Conservation (phyloP, 2,113 vertebrate genomes). For the Egretta garzetta region DNA sequence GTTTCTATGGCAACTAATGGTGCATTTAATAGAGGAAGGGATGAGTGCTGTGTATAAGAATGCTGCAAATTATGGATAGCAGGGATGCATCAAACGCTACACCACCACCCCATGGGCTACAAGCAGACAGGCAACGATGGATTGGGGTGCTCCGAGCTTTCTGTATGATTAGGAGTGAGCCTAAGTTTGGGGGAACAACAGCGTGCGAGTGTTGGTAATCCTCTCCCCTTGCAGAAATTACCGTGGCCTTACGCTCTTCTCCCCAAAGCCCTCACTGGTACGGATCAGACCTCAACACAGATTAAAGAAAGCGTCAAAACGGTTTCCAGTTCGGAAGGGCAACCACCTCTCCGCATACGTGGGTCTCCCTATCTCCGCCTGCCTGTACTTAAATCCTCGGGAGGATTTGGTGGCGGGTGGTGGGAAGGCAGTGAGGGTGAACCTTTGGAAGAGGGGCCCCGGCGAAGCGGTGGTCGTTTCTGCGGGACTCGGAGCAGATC, state of each 20-base stretch:
- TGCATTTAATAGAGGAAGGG: neutral
- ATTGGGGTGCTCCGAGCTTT: neutral
- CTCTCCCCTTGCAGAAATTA: neutral
- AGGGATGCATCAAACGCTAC: neutral
- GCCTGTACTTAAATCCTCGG: neutral
- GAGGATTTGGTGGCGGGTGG: accelerated
- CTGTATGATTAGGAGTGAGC: accelerated
- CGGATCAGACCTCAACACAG: neutral
- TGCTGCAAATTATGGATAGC: neutral
- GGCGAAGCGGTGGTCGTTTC: neutral
- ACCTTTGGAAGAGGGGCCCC: neutral
- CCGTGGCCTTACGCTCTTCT: accelerated
- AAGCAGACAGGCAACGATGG: accelerated
- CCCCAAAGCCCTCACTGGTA: accelerated
- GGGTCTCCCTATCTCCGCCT: neutral
- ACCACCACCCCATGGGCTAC: neutral
- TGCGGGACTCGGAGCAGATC: neutral
- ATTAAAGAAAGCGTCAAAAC: neutral
- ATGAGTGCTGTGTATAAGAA: conserved; percentile 17
- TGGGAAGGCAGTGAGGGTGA: neutral
- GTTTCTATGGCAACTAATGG: conserved; percentile 65
- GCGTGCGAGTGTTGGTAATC: accelerated
- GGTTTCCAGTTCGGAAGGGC: neutral
- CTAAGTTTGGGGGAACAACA: neutral
- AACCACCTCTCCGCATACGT: accelerated